A percentile compares a stretch with the other conserved stretches of the same genome.
phyloP scores from a whole-genome alignment of 2,888 invertebrate genomes.

The Lycocerus yunnanus region DNA sequence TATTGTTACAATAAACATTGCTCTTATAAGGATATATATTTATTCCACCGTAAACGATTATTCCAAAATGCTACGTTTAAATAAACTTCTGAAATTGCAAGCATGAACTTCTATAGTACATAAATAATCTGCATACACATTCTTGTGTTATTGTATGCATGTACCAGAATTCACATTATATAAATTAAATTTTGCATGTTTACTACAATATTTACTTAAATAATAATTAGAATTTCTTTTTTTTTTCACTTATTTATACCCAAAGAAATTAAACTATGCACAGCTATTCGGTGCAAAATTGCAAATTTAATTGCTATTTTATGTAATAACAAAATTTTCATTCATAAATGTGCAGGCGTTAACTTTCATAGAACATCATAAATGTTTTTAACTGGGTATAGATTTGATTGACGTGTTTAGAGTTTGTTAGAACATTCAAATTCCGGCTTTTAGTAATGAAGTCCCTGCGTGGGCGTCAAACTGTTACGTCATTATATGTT shows the following conservation, averaged over 20 bases:
- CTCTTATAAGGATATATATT: background rate
- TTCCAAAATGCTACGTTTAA: background rate
- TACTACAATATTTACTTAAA: background rate
- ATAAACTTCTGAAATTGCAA: background rate
- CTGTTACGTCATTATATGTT: too few relatives aligned
- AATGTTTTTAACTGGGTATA: too few relatives aligned
- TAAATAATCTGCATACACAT: background rate
- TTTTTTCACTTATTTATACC: background rate
- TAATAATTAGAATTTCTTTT: background rate
- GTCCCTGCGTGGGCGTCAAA: too few relatives aligned
- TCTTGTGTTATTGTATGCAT: background rate
- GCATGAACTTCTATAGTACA: background rate
- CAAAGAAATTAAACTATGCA: background rate
- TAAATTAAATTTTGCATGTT: background rate
- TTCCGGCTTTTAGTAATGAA: too few relatives aligned
- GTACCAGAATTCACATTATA: background rate
- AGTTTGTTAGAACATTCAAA: too few relatives aligned
- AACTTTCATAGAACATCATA: too few relatives aligned
- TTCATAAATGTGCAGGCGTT: too few relatives aligned
- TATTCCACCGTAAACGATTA: background rate
- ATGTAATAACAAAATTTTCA: too few relatives aligned
- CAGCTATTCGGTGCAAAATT: too few relatives aligned
- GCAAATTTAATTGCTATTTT: too few relatives aligned
- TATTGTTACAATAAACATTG: slow-evolving; percentile 1
- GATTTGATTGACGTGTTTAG: too few relatives aligned